Base-by-base conservation (phyloP, 2,888 invertebrate species). In the Acanthococcus lagerstroemiae region DNA sequence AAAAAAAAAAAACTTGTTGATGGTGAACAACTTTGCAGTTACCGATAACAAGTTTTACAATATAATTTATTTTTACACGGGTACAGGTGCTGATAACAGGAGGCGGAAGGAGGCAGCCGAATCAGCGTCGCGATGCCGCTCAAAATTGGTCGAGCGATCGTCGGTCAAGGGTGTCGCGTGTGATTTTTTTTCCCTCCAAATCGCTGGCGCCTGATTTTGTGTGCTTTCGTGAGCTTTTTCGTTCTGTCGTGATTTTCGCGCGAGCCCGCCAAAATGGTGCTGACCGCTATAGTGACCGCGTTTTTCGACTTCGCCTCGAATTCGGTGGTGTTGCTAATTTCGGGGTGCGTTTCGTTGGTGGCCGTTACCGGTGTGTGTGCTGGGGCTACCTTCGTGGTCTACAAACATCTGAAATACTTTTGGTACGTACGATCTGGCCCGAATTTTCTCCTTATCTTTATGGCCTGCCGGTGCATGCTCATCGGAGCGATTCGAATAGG, bases 31-130 rank as follows among this genome's bases (percentile, higher is more conserved):
- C 57, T 58, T 58, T 45, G 46, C 57, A 17, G 44, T 46, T 58
- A 58, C 55, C 61, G 61, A 61, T 61, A 61, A 61, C 61, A 48
- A 61, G 61, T 61, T 61, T 61, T 61, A 48, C 50, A 26, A 48
- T 61, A 25, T 58, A n/a, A n/a, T 57, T 56, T 44, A 9, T 9
- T 26, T 37, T 37, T n/a, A 37, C 37, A n/a, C 44, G 21, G 24
- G 57, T 57, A 19, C 37, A 37, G 30, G 50, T 48, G 26, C 48
- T 61, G 30, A 48, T 61, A 50, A 48, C 17, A 27, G 25, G 25
- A 50, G 21, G 12, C 50, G 50, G 50, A 50, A 50, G 50, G 50
- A 50, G 17, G 50, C 21, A 9, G 21, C 37, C 37, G 37, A 9
- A 37, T 37, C 7, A 2, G 37, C 37, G n/a, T 37, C n/a, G 37